A percentile compares a stretch with the other conserved stretches of the same genome.
Evolutionary conservation across 1,140 invertebrate species (phyloP).

Genomic region (Brachionus asplanchnoidis): DNA sequence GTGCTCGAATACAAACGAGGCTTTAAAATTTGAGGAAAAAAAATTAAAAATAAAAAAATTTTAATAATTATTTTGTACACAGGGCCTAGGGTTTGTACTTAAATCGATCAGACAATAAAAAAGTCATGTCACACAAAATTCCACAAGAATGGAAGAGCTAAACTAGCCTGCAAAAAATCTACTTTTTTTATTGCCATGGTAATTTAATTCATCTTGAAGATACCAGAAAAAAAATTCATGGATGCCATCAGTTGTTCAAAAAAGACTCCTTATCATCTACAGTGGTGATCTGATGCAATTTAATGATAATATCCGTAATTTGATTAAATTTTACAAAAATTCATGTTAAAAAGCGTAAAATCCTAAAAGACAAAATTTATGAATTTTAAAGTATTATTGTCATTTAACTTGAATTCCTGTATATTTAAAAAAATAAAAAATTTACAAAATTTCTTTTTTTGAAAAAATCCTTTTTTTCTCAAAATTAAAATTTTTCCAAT

Average conservation of each 20-base stretch:
- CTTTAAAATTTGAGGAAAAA: not conserved
- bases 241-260: not conserved
- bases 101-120: not conserved
- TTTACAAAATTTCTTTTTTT: too few relatives aligned
- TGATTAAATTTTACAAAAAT: too few relatives aligned
- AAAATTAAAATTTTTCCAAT: too few relatives aligned
- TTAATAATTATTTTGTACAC: not conserved
- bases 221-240: not conserved
- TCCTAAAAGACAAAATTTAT: too few relatives aligned
- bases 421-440: too few relatives aligned
- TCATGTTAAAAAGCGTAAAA: too few relatives aligned
- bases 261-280: not conserved
- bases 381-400: too few relatives aligned
- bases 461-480: too few relatives aligned
- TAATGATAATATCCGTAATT: too few relatives aligned
- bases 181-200: not conserved
- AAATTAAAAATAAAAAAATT: not conserved
- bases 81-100: not conserved
- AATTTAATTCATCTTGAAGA: not conserved
- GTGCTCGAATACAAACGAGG: constrained; percentile 6
- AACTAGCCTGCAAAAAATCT: not conserved
- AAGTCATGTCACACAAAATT: not conserved
- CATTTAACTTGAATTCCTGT: too few relatives aligned
- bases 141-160: not conserved
- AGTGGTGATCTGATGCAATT: too few relatives aligned